Evolutionary conservation across 2,797 vertebrate species (phyloP), one percentile per base, ranked within the genome.

Genomic region (Amphiprion clarkii): DNA sequence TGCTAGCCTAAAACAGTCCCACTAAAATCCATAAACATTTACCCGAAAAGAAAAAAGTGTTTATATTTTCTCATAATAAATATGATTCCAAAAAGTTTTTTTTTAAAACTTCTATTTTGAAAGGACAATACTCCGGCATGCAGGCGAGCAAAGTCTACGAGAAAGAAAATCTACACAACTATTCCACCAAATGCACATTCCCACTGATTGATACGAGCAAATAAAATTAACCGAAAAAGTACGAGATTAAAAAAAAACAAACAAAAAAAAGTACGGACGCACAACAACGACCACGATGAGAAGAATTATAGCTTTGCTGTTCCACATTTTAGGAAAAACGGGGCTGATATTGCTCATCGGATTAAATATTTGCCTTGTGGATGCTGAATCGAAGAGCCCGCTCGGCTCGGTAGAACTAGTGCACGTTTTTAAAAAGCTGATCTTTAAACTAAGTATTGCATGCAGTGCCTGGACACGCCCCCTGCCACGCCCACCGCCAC

Each of bases 191-290:
- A 98, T 97, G 97, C 97, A 98, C 97, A 95, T 95, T 96, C 97
- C 97, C 97, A 96, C 96, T 98, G 97, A 98, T 98, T 98, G 98
- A 98, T 96, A 98, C 96, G 95, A 97, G 97, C 95, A 94, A 95
- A 89, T 85, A 73, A 85, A 89, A 74, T 14, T 36, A 84, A 88
- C 31, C 29, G 23, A 74, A 25, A 46, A 21, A 61, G 17, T 65
- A 57, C 44, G 48, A 61, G 81, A 60, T 19, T 13, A 65, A 29
- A 31, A 56, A 51, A 78, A 17, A 59, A 54, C 23, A 23, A 76
- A 54, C 0, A 23, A 27, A 74, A 81, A 83, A 81, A 83, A 82
- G 71, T 85, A 92, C 86, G 93, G 64, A 93, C 71, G 94, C 81
- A 93, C 83, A 74, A 90, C 82, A 91, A 78, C 67, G 78, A 87